A percentile compares a stretch with the other conserved stretches of the same genome.
These are phyloP conservation scores for Eulithis testata DNA, from an alignment of 2,888 invertebrate species.

Conservation along the genomic window DNA sequence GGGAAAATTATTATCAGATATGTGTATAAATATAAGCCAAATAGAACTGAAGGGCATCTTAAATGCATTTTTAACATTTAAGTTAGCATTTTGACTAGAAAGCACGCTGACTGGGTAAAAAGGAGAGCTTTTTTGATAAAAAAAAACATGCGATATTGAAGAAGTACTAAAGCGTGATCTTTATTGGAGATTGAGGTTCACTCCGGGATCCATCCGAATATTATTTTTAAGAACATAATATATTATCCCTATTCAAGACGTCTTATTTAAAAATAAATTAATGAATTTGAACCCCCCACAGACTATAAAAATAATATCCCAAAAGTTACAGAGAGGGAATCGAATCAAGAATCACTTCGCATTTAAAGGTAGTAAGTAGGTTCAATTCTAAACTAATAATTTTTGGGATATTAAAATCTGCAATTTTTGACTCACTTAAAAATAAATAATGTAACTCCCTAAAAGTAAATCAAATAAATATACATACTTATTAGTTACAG, in stretches of 20 bases:
- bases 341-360: no score
- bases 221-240: slow-evolving; percentile 4
- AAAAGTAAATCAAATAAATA: no score
- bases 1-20: not conserved
- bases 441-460: no score
- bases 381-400: no score
- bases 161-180: no score
- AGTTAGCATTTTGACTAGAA: slow-evolving; percentile 58
- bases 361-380: no score
- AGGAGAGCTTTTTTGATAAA: not conserved
- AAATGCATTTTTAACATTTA: slow-evolving; percentile 48
- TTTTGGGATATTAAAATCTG: no score
- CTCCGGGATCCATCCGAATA: no score
- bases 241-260: not conserved
- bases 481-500: no score
- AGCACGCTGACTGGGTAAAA: slow-evolving; percentile 41
- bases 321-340: not conserved
- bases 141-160: no score
- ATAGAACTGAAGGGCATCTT: slow-evolving; percentile 15
- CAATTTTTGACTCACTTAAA: no score
- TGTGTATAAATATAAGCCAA: not conserved
- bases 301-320: not conserved
- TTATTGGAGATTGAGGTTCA: no score
- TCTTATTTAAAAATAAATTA: slow-evolving; percentile 18
- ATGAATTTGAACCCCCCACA: not conserved